Percentiles rank a stretch among this genome's conserved stretches.
Evolutionary conservation across 2,888 invertebrate species (phyloP).

Genomic region (Arrhopalites spinosus): DNA sequence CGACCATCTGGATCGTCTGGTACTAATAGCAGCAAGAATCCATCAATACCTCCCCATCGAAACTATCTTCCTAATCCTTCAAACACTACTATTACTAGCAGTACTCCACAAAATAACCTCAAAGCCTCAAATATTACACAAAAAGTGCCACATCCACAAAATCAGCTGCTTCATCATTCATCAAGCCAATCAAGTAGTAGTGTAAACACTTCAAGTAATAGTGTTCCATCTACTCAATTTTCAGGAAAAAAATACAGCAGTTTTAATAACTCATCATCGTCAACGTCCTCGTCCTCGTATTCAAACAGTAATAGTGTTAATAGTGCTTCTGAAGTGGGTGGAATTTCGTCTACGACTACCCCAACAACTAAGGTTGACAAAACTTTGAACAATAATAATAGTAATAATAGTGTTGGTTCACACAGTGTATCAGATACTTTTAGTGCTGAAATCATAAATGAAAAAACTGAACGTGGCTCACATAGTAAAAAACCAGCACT

Average conservation of each 20-base stretch:
- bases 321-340: slow-evolving; percentile 39
- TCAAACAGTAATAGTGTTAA: slow-evolving; percentile 34
- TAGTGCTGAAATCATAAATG: slow-evolving; percentile 49
- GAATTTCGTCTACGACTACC: slow-evolving; percentile 40
- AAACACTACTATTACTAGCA: slow-evolving; percentile 32
- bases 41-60: slow-evolving; percentile 14
- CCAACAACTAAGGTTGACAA: slow-evolving; percentile 42
- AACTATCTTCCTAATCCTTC: slow-evolving; percentile 17
- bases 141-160: slow-evolving; percentile 45
- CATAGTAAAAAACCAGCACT: slow-evolving; percentile 51
- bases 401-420: slow-evolving; percentile 7
- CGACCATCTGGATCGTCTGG: neutral
- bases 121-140: slow-evolving; percentile 38
- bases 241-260: slow-evolving; percentile 15
- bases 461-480: slow-evolving; percentile 37
- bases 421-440: neutral
- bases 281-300: neutral
- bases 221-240: slow-evolving; percentile 13
- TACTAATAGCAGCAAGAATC: slow-evolving; percentile 16
- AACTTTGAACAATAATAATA: slow-evolving; percentile 41
- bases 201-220: slow-evolving; percentile 29
- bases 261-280: slow-evolving; percentile 2
- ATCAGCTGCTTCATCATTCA: slow-evolving; percentile 36
- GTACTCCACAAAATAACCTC: slow-evolving; percentile 20
- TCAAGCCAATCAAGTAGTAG: slow-evolving; percentile 22